Percentiles rank a stretch among this genome's conserved stretches.
These are phyloP conservation scores for Terrapene triunguis DNA, from an alignment of 2,113 vertebrate species.

Conservation along the genomic window DNA sequence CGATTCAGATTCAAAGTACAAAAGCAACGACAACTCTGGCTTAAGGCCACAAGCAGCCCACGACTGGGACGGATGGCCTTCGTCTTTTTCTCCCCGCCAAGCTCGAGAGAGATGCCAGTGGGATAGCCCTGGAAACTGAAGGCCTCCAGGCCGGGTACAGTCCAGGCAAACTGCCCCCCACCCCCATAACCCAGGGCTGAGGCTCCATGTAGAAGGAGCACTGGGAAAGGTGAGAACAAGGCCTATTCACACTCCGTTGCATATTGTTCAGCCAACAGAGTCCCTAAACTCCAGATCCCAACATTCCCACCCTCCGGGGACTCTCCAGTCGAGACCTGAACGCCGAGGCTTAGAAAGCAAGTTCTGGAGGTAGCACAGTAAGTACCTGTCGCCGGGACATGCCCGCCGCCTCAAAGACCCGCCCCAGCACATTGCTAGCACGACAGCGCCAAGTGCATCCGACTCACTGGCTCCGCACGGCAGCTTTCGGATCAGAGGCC, in stretches of 20 bases:
- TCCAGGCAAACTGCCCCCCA: not conserved
- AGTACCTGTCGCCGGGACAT: not conserved
- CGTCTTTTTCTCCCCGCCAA: not conserved
- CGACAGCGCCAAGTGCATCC: not conserved
- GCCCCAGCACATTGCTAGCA: not conserved
- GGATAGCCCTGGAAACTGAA: not conserved
- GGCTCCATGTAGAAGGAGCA: not conserved
- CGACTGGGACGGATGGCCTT: too few relatives aligned
- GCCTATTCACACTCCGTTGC: not conserved
- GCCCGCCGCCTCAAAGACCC: not conserved
- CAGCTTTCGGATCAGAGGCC: not conserved
- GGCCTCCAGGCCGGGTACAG: not conserved
- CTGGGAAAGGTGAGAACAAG: not conserved
- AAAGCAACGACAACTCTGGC: not conserved
- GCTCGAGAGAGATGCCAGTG: not conserved
- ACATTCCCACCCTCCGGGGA: not conserved
- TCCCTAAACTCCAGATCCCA: not conserved
- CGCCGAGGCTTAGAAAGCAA: not conserved
- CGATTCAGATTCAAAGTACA: not conserved
- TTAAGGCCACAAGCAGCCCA: too few relatives aligned
- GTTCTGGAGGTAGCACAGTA: not conserved
- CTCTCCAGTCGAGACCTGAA: not conserved
- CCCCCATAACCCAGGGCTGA: too few relatives aligned
- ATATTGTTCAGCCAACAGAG: not conserved
- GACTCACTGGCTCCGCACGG: not conserved